These are phyloP conservation scores for Rafetus swinhoei DNA, from an alignment of 2,113 vertebrate species.

Conservation along the genomic window DNA sequence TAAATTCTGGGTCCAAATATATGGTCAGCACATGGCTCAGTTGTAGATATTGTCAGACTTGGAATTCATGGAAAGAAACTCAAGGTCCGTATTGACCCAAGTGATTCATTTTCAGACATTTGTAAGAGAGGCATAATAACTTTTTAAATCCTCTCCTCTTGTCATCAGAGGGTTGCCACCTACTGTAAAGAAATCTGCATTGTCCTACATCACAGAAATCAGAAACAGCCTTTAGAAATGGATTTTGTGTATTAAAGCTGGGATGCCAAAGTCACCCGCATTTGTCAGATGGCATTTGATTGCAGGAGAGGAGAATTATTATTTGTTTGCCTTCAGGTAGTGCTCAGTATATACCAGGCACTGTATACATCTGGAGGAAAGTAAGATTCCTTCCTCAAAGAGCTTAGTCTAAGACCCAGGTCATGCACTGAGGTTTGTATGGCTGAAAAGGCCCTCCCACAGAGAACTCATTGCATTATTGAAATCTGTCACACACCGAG, in stretches of 20 bases:
- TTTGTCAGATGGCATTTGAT: constrained; percentile 42
- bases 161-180: constrained; percentile 21
- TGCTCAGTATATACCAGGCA: rapidly evolving
- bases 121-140: constrained; percentile 52
- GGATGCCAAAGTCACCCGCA: constrained; percentile 32
- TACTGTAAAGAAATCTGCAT: constrained; percentile 33
- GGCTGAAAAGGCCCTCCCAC: not conserved
- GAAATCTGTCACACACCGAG: not conserved
- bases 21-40: constrained; percentile 52
- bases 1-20: constrained; percentile 6
- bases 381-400: constrained; percentile 18
- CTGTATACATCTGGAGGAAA: not conserved
- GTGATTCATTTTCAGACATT: constrained; percentile 59
- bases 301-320: constrained; percentile 5
- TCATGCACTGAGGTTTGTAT: not conserved
- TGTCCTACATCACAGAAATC: constrained; percentile 61
- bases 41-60: not conserved
- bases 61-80: constrained; percentile 36
- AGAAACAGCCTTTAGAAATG: not conserved
- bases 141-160: constrained; percentile 42
- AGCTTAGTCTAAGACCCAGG: rapidly evolving
- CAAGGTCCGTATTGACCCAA: constrained; percentile 46
- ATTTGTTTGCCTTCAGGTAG: not conserved
- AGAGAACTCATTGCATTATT: rapidly evolving
- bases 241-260: not conserved